Evolutionary conservation across 2,888 invertebrate genomes (phyloP).

Genomic region (Isotomurus palustris): DNA sequence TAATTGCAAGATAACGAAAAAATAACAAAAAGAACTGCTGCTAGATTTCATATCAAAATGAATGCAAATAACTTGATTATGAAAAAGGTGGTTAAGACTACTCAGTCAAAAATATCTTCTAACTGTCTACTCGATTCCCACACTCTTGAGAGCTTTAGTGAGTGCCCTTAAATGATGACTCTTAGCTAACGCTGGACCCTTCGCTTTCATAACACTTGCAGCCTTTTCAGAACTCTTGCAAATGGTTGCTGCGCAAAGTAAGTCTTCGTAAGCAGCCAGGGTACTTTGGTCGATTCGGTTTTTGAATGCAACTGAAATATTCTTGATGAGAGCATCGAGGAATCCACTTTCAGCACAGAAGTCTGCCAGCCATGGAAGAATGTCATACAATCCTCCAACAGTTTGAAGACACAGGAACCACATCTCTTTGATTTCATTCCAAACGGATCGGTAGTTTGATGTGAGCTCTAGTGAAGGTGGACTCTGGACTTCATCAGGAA

Average conservation of each 20-base stretch:
- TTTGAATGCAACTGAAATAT: conserved; percentile 74
- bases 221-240: conserved; percentile 34
- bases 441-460: conserved; percentile 77
- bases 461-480: conserved; percentile 73
- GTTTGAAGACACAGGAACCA: conserved; percentile 95
- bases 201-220: conserved; percentile 36
- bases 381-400: conserved; percentile 72
- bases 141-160: conserved; percentile 29
- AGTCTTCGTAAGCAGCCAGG: conserved; percentile 85
- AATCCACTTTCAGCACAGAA: conserved; percentile 91
- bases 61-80: too few relatives aligned
- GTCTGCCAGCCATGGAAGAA: conserved; percentile 83
- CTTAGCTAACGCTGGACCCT: conserved; percentile 43
- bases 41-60: too few relatives aligned
- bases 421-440: conserved; percentile 83
- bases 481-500: conserved; percentile 69
- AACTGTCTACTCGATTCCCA: conserved; percentile 12
- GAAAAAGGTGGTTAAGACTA: too few relatives aligned
- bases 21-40: too few relatives aligned
- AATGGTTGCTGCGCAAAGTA: conserved; percentile 58
- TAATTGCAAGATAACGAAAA: too few relatives aligned
- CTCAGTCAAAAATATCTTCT: too few relatives aligned
- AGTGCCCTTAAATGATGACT: conserved; percentile 44
- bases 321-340: conserved; percentile 80
- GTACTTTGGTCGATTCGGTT: conserved; percentile 77